These are phyloP conservation scores for Scaptomyza cyrtandrae DNA, from an alignment of 2,888 invertebrate species.

Conservation along the genomic window DNA sequence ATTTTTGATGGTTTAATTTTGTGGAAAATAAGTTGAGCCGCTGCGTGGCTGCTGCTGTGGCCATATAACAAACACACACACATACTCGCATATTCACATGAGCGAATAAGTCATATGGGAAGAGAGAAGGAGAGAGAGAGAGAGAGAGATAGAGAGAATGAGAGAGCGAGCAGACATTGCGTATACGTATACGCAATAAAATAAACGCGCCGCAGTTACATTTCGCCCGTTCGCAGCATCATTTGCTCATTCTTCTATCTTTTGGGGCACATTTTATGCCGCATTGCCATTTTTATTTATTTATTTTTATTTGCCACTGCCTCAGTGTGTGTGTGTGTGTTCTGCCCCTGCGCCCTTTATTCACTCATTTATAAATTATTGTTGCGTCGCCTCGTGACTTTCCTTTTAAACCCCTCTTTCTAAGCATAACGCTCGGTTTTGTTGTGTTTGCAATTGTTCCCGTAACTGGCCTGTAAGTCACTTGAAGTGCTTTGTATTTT, in stretches of 20 bases:
- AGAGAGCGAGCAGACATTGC: conserved; percentile 29
- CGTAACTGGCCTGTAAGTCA: conserved; percentile 33
- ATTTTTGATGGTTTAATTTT: conserved; percentile 82
- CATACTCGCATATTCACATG: conserved; percentile 28
- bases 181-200: conserved; percentile 79
- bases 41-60: conserved; percentile 70
- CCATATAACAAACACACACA: conserved; percentile 55
- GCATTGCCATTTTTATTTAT: conserved; percentile 80
- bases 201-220: conserved; percentile 77
- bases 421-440: conserved; percentile 46
- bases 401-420: conserved; percentile 47
- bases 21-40: conserved; percentile 81
- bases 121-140: no score
- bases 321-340: conserved; percentile 11
- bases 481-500: conserved; percentile 66
- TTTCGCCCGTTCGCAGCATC: conserved; percentile 49
- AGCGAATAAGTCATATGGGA: conserved; percentile 32
- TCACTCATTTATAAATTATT: conserved; percentile 79
- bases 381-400: conserved; percentile 48
- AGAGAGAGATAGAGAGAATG: neutral
- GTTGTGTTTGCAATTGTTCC: conserved; percentile 16
- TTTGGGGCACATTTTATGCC: conserved; percentile 68
- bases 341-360: conserved; percentile 64
- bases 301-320: conserved; percentile 74
- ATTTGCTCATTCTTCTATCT: conserved; percentile 26